Percentiles rank a stretch among this genome's conserved stretches.
Conservation (phyloP, 92 coral and sea anemone species). For the Blastomussa wellsi region DNA sequence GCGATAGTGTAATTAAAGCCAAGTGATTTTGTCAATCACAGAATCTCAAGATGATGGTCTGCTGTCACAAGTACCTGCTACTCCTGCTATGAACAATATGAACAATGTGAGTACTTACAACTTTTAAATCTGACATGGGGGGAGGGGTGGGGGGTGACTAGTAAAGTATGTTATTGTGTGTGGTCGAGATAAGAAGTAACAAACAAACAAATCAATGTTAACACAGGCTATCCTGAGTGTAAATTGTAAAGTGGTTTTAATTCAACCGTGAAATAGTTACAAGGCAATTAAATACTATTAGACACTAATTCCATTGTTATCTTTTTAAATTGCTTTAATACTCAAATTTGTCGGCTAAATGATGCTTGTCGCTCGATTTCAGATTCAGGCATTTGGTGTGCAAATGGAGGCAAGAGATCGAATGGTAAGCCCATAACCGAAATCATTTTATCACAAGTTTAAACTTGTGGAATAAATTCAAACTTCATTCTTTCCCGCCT, state of each 20-base stretch:
- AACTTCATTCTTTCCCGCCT: background rate
- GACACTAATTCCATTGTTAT: no score
- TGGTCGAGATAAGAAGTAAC: background rate
- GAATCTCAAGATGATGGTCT: conserved; percentile 30
- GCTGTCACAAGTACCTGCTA: background rate
- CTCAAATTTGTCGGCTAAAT: background rate
- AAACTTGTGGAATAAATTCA: no score
- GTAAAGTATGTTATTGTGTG: no score
- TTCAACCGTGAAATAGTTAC: no score
- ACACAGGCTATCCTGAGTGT: no score
- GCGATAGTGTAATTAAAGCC: background rate
- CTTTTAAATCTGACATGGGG: no score
- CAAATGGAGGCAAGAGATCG: conserved; percentile 11
- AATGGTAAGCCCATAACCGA: conserved; percentile 10
- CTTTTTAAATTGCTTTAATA: background rate
- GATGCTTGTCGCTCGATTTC: background rate
- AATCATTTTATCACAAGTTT: background rate
- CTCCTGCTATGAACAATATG: background rate
- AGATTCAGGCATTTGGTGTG: conserved; percentile 37
- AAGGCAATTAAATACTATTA: no score
- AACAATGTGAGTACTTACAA: conserved; percentile 25
- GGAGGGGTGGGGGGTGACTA: no score
- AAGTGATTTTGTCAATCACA: background rate
- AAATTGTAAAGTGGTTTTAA: no score
- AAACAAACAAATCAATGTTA: no score